Conservation (phyloP, 2,888 invertebrate genomes). For the Conus canariensis region DNA sequence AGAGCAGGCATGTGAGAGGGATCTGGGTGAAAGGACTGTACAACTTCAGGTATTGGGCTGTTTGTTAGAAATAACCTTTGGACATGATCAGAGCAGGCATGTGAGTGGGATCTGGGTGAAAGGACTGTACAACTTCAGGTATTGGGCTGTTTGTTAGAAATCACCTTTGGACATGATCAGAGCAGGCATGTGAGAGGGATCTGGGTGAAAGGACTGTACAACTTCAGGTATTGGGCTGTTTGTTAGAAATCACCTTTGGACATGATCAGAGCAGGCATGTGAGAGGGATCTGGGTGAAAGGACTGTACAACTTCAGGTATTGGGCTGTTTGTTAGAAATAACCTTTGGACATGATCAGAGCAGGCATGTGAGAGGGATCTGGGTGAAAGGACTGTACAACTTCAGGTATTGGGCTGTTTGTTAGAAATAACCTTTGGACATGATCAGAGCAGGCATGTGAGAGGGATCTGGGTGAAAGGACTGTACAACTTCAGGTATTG, state of each 20-base stretch:
- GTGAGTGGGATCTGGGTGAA: too few species aligned
- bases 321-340: not conserved
- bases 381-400: constrained; percentile 56
- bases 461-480: too few species aligned
- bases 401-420: constrained; percentile 71
- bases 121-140: constrained; percentile 79
- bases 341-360: too few species aligned
- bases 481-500: constrained; percentile 75
- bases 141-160: not conserved
- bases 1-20: too few species aligned
- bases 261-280: too few species aligned
- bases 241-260: not conserved
- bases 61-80: not conserved
- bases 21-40: constrained; percentile 65
- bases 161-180: too few species aligned
- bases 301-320: constrained; percentile 77
- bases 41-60: constrained; percentile 76
- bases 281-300: constrained; percentile 55
- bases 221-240: constrained; percentile 73
- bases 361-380: too few species aligned
- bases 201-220: constrained; percentile 72
- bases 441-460: too few species aligned
- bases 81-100: too few species aligned
- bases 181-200: too few species aligned
- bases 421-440: not conserved